Evolutionary conservation across 2,797 vertebrate species (phyloP).

Genomic region (Hipposideros larvatus): DNA sequence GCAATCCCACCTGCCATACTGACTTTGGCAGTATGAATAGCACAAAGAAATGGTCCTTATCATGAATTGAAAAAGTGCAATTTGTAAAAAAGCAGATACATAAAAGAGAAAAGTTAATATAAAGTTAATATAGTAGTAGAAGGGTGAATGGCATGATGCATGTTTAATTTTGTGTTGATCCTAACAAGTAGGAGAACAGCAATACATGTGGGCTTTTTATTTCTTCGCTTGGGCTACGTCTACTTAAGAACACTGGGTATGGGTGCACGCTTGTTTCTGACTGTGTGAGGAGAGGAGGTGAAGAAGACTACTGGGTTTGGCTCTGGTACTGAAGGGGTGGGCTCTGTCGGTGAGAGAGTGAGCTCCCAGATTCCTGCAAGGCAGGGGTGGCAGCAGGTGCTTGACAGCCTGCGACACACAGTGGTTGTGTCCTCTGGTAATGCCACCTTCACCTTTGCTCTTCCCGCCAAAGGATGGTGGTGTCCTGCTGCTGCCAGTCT

Average conservation of each 20-base stretch:
- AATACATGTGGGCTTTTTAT: neutral
- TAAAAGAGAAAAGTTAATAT: neutral
- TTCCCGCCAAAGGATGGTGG: neutral
- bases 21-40: neutral
- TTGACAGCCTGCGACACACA: accelerated
- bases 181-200: neutral
- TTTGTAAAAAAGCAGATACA: neutral
- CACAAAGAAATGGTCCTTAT: neutral
- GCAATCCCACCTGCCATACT: neutral
- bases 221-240: neutral
- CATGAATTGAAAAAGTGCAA: neutral
- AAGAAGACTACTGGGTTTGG: accelerated
- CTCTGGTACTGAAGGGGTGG: neutral
- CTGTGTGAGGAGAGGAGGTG: neutral
- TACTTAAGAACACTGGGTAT: neutral
- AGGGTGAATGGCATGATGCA: neutral
- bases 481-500: neutral
- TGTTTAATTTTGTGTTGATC: neutral
- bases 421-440: neutral
- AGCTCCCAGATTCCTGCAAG: neutral
- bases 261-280: neutral
- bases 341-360: neutral
- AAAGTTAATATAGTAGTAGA: neutral
- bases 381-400: neutral
- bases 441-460: neutral